Evolutionary conservation across 2,797 vertebrate genomes (phyloP), one percentile per base, ranked within the genome.

Genomic region (Tympanoctomys barrerae): DNA sequence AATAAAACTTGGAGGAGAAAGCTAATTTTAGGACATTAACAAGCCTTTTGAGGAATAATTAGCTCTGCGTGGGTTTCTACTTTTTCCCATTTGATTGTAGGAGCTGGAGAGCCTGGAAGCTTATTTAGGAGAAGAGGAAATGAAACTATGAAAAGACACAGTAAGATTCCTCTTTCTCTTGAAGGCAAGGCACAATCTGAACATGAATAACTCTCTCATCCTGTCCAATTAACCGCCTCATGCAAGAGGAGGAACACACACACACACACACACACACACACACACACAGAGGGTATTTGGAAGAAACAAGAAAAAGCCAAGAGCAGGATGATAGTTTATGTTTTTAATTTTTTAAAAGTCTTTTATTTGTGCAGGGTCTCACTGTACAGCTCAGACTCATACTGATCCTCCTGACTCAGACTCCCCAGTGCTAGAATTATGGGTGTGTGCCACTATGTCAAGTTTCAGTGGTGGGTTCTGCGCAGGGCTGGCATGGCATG

Each of bases 1-100:
- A 96, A 92, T 93, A 87, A 94, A 95, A 79, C 54, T 78, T 73
- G 1, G n/a, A 80, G 70, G 91, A 81, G 91, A 81, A 93, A 81
- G 90, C 94, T 96, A 96, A 97, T 97, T 97, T 97, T 97, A 91
- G 95, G 62, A 86, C 62, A 82, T 89, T 96, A 92, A 95, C 71
- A 71, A 89, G 93, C 61, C 89, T 95, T 95, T 95, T 90, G 90
- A 89, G 95, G 94, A 94, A 96, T 94, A 97, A 96, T 97, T 90
- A 96, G 86, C 96, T 96, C 94, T 95, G 82, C 7, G 18, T 94
- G 92, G 90, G 93, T 83, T 94, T 86, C 57, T 84, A 84, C 85
- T 90, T 91, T 89, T 57, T 61, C 57, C 10, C 42, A 95, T 95
- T 93, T 96, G 79, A 93, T 96, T 95, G 94, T 96, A 94, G 96